A percentile compares a stretch with the other conserved stretches of the same genome.
Conservation (phyloP, 2,888 invertebrate species). For the Ormyrus pomaceus region DNA sequence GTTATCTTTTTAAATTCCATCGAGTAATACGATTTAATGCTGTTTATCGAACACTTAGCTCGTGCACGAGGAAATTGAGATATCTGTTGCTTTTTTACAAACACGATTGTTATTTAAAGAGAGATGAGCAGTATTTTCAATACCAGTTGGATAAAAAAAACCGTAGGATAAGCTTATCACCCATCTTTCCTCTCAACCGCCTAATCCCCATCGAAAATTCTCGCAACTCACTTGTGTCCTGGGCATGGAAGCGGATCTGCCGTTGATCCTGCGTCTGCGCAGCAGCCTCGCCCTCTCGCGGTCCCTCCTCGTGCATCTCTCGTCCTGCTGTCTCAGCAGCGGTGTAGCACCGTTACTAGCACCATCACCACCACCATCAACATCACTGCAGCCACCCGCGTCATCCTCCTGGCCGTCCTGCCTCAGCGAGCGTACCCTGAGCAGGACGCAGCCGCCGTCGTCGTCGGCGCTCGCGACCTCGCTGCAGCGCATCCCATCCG, state of each 20-base stretch:
- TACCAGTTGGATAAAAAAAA: no score
- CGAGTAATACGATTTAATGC: neutral
- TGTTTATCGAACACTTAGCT: neutral
- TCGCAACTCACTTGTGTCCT: constrained; percentile 71
- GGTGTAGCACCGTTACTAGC: constrained; percentile 16
- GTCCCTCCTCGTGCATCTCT: constrained; percentile 70
- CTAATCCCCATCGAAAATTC: no score
- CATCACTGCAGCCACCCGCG: constrained; percentile 15
- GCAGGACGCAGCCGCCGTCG: constrained; percentile 68
- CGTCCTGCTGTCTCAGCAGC: constrained; percentile 65
- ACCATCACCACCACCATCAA: constrained; percentile 45
- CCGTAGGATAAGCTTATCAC: no score
- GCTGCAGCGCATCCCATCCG: constrained; percentile 62
- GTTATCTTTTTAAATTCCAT: neutral
- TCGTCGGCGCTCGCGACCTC: constrained; percentile 66
- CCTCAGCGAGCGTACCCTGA: constrained; percentile 66
- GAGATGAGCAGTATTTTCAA: no score
- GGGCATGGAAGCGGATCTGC: constrained; percentile 75
- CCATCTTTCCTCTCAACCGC: no score
- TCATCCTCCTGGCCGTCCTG: constrained; percentile 43
- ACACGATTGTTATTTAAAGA: no score
- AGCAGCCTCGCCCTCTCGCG: constrained; percentile 72
- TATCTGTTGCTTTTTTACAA: no score
- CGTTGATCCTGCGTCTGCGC: constrained; percentile 71
- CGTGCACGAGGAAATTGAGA: no score